Evolutionary conservation across 2,797 vertebrate genomes (phyloP).

Genomic region (Alectoris magna): DNA sequence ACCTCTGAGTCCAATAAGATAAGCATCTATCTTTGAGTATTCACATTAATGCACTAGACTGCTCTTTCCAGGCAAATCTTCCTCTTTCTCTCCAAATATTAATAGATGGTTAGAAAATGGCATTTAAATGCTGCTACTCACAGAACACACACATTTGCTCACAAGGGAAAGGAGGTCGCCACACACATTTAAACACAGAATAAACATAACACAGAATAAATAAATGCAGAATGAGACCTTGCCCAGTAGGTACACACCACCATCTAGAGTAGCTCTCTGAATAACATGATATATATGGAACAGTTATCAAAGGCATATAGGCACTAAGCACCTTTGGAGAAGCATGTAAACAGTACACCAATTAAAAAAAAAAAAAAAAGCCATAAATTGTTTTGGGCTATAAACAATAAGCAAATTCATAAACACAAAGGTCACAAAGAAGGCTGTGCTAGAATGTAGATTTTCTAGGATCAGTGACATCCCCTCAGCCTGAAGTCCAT

Average conservation of each 20-base stretch:
- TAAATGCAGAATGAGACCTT: conserved; percentile 45
- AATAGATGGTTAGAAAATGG: conserved; percentile 43
- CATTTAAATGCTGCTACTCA: conserved; percentile 56
- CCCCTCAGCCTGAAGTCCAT: background rate
- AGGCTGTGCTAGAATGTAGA: background rate
- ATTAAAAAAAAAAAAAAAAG: background rate
- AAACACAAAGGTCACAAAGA: background rate
- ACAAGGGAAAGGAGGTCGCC: conserved; percentile 26
- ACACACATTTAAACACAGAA: conserved; percentile 68
- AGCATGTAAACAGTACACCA: background rate
- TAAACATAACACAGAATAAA: conserved; percentile 51
- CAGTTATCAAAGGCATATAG: conserved; percentile 42
- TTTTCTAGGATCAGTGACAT: background rate
- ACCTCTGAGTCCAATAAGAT: conserved; percentile 76
- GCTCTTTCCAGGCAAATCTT: conserved; percentile 59
- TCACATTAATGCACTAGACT: conserved; percentile 73
- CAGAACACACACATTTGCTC: conserved; percentile 61
- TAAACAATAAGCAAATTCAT: background rate
- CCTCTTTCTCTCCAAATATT: conserved; percentile 46
- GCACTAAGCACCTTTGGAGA: background rate
- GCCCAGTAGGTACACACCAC: background rate
- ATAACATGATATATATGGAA: background rate
- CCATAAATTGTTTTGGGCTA: background rate
- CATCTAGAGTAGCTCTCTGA: conserved; percentile 21
- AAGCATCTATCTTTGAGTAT: conserved; percentile 78